A percentile compares a stretch with the other conserved stretches of the same genome.
Evolutionary conservation across 1,140 invertebrate species (phyloP).

Genomic region (Platorchestia sp.): DNA sequence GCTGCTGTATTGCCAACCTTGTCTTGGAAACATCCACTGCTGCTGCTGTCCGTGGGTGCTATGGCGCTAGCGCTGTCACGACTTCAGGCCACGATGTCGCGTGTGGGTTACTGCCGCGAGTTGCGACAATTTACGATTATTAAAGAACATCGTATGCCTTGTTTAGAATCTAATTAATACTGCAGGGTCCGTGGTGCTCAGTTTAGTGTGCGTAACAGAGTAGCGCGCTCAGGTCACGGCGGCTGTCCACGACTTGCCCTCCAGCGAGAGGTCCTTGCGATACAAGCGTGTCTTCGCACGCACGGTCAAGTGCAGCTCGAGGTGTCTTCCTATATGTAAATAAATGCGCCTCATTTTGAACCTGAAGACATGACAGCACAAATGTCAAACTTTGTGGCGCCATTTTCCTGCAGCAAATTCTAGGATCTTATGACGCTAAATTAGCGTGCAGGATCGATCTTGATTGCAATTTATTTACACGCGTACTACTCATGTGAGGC

Average conservation of each 20-base stretch:
- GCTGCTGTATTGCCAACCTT: background rate
- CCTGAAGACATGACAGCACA: too few relatives aligned
- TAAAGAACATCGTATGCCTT: background rate
- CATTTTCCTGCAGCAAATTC: background rate
- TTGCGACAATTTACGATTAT: constrained; percentile 5
- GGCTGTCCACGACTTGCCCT: background rate
- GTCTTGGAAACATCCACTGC: background rate
- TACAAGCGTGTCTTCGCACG: too few relatives aligned
- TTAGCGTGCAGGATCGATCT: background rate
- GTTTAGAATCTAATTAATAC: constrained; percentile 21
- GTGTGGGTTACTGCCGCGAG: background rate
- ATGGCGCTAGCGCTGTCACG: background rate
- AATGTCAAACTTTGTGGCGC: too few relatives aligned
- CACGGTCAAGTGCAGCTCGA: too few relatives aligned
- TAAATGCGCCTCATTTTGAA: too few relatives aligned
- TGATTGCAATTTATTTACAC: background rate
- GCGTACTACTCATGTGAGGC: background rate
- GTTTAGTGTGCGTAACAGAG: constrained; percentile 31
- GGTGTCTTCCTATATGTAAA: too few relatives aligned
- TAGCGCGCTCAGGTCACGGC: constrained; percentile 4
- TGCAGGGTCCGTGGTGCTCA: background rate
- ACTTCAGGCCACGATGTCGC: background rate
- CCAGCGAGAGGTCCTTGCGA: background rate
- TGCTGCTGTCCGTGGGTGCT: background rate
- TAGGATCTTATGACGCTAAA: background rate